Base-by-base conservation (phyloP, 1,140 invertebrate genomes). In the Tachypleus tridentatus region DNA sequence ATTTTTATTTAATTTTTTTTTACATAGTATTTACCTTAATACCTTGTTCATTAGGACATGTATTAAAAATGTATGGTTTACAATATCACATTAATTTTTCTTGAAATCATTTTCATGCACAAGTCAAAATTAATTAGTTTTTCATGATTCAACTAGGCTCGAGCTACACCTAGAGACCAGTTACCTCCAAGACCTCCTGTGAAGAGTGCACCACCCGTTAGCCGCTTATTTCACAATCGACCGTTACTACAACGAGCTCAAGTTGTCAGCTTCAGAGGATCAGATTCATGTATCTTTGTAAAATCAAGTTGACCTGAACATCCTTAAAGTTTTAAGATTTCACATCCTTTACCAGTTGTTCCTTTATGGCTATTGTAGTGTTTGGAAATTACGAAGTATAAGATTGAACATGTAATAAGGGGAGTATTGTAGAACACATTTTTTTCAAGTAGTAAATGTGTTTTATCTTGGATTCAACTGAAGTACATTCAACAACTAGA, bases 131-230 rank as follows among this genome's bases (percentile, higher is more conserved):
- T 3, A 4, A 9, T 64, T 64, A 59, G 49, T 57, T 57, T 10
- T 48, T 7, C 56, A 58, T 10, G 7, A 50, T 59, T n/a, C 29
- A 65, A 51, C 48, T 51, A 64, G 64, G 49, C n/a, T 49, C 58
- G 53, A 54, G 9, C 48, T 49, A 67, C 76, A 50, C 74, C 76
- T 49, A 69, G 71, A 66, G 74, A 75, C 60, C 72, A 71, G 50
- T 60, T 70, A 5, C 77, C 77, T 49, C 79, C 79, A 48, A 67
- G 74, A 67, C 76, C 77, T 62, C 76, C 76, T 51, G 73, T 73
- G 47, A 78, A 77, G 61, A 77, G 76, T 73, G 70, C 71, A 47
- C 75, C 76, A n/a, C 74, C 77, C 6, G 51, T 77, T 29, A 78
- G 76, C 64, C 69, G 77, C 29, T 70, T 78, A 11, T 78, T 76